Evolutionary conservation across 2,888 invertebrate species (phyloP).

Genomic region (Noctua janthina): DNA sequence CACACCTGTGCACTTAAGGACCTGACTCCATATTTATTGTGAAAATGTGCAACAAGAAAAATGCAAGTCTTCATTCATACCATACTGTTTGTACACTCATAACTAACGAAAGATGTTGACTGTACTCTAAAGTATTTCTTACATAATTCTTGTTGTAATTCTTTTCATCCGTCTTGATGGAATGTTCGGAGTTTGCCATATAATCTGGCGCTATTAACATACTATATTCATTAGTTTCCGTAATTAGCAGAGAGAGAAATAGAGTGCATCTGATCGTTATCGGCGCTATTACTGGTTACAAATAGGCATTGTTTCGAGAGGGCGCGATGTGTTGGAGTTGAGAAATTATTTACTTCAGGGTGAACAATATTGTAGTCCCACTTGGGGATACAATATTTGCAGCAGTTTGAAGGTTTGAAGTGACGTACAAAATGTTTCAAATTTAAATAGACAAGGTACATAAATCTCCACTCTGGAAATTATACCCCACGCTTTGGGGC

Average conservation of each 20-base stretch:
- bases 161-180: conserved; percentile 19
- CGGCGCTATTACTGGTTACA: conserved; percentile 17
- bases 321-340: neutral
- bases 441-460: too few relatives aligned
- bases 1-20: neutral
- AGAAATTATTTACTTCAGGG: neutral
- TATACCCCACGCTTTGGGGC: too few relatives aligned
- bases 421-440: too few relatives aligned
- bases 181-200: conserved; percentile 23
- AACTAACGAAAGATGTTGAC: neutral
- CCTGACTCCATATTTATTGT: neutral
- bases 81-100: neutral
- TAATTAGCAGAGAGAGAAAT: conserved; percentile 46
- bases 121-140: conserved; percentile 34
- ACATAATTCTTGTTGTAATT: conserved; percentile 28
- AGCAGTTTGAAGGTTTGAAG: too few relatives aligned
- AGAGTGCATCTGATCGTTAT: conserved; percentile 36
- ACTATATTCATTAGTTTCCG: conserved; percentile 49
- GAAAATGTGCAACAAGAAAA: neutral
- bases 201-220: conserved; percentile 50
- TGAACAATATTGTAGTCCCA: conserved; percentile 9
- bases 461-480: too few relatives aligned
- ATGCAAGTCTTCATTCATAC: neutral
- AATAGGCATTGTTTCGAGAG: conserved; percentile 38
- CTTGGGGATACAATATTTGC: too few relatives aligned